These are phyloP conservation scores for Drosophila hydei DNA, from an alignment of 1,140 invertebrate species.

Conservation along the genomic window DNA sequence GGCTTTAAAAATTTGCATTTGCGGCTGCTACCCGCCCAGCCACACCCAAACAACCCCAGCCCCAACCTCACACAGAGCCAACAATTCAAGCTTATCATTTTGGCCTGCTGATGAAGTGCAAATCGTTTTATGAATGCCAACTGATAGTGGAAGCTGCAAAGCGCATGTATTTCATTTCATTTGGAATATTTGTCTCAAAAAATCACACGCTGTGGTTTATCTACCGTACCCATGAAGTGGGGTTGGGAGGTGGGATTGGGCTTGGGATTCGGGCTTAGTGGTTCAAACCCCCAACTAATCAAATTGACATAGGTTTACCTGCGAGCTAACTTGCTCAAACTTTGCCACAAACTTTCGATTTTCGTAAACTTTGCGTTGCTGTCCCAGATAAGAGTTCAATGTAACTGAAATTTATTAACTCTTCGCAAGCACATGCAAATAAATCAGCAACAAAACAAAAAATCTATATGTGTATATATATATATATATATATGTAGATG, in stretches of 20 bases:
- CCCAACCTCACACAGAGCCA: no score
- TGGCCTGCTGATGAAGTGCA: conserved; percentile 52
- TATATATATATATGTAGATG: neutral
- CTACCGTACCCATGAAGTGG: conserved; percentile 9
- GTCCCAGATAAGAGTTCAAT: conserved; percentile 57
- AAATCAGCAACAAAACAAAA: conserved; percentile 60
- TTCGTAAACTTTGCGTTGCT: conserved; percentile 46
- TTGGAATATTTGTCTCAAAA: conserved; percentile 63
- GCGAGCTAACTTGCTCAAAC: conserved; percentile 37
- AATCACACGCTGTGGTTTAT: conserved; percentile 67
- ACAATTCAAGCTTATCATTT: conserved; percentile 12
- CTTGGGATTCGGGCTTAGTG: conserved; percentile 24
- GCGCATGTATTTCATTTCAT: conserved; percentile 36
- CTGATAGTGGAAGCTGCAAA: conserved; percentile 26
- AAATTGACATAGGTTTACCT: conserved; percentile 70
- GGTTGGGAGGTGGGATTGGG: conserved; percentile 3
- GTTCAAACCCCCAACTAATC: conserved; percentile 63
- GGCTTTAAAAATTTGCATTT: conserved; percentile 74
- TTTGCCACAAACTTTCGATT: conserved; percentile 64
- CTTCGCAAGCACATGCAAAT: conserved; percentile 63
- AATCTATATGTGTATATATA: conserved; percentile 20
- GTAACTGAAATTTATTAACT: conserved; percentile 79
- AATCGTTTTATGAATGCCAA: conserved; percentile 44
- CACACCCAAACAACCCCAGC: neutral
- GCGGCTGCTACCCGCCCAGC: conserved; percentile 22